Conservation (phyloP, 2,888 invertebrate species). For the Tachina grossa region DNA sequence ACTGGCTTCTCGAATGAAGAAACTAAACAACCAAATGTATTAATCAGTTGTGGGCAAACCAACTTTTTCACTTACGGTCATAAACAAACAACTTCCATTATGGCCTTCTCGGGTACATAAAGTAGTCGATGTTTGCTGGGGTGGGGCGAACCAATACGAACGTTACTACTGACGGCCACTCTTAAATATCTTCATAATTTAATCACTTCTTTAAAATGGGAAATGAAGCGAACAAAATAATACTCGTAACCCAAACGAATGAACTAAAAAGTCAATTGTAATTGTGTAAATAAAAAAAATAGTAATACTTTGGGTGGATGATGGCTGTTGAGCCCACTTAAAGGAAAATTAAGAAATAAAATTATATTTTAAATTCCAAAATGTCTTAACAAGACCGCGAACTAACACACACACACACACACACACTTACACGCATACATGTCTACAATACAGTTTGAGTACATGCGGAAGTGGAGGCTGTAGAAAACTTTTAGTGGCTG, state of each 20-base stretch:
- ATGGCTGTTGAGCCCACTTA: not conserved
- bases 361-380: not conserved
- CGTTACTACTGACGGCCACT: constrained; percentile 1
- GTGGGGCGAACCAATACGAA: not conserved
- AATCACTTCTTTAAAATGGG: constrained; percentile 50
- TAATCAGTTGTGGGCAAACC: constrained; percentile 57
- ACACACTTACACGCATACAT: too few species aligned
- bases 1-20: constrained; percentile 27
- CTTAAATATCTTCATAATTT: constrained; percentile 50
- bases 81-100: constrained; percentile 43
- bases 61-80: constrained; percentile 27
- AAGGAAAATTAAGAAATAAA: constrained; percentile 38
- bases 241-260: not conserved
- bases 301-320: not conserved
- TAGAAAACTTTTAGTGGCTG: too few species aligned
- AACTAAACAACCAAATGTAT: constrained; percentile 48
- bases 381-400: not conserved
- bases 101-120: constrained; percentile 10
- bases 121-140: not conserved
- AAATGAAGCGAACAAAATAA: constrained; percentile 34
- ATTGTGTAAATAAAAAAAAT: not conserved
- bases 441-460: too few species aligned
- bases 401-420: too few species aligned
- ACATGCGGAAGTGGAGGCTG: too few species aligned
- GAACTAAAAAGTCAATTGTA: not conserved